Conservation (phyloP, 2,797 vertebrate genomes). For the Tragelaphus oryx region DNA sequence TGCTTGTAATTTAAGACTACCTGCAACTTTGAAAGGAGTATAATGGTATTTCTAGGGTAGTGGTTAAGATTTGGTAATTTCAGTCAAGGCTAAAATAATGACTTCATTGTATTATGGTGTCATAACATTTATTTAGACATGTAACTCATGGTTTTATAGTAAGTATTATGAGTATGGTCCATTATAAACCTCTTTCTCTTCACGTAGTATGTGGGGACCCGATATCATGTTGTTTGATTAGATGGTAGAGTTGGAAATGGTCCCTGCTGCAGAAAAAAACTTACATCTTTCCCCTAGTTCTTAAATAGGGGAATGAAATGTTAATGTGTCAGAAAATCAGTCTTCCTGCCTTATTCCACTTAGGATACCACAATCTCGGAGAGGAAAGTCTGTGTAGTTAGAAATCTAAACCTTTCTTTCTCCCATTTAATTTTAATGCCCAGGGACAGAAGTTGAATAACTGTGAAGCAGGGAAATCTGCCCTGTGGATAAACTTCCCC, state of each 20-base stretch:
- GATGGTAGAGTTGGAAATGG: conserved; percentile 17
- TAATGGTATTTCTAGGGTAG: not conserved
- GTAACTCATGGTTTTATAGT: not conserved
- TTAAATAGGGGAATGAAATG: not conserved
- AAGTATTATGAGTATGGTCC: not conserved
- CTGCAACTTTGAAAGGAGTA: not conserved
- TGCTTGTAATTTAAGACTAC: conserved; percentile 8
- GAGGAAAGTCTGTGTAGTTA: not conserved
- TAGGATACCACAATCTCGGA: not conserved
- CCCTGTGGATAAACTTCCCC: not conserved
- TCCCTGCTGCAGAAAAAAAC: not conserved
- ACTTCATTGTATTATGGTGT: not conserved
- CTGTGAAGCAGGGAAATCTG: not conserved
- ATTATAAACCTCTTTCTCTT: not conserved
- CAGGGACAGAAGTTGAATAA: not conserved
- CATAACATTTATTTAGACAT: not conserved
- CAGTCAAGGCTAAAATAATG: not conserved
- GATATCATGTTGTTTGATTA: conserved; percentile 26
- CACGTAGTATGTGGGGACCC: not conserved
- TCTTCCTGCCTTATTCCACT: not conserved
- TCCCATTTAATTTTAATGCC: not conserved
- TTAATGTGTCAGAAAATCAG: not conserved
- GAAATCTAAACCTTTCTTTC: not conserved
- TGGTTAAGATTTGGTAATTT: conserved; percentile 28
- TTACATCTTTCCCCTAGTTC: not conserved